A percentile compares a stretch with the other conserved stretches of the same genome.
These are phyloP conservation scores for Aphidius ervi DNA, from an alignment of 1,140 invertebrate species.

Conservation along the genomic window DNA sequence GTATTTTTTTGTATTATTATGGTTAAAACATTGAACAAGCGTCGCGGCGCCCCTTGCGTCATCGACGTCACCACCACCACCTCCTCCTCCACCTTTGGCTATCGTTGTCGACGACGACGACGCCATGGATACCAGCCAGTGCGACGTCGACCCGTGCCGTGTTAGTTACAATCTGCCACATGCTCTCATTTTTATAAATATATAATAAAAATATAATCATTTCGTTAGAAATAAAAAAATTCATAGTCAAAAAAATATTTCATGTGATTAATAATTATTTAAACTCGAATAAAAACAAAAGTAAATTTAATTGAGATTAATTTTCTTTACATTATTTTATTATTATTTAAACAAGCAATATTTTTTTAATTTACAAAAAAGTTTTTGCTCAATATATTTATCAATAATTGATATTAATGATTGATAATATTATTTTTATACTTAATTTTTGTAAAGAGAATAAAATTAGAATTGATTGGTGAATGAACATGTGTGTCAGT, in stretches of 20 bases:
- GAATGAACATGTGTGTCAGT: conserved; percentile 24
- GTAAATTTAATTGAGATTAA: not conserved
- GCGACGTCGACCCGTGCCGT: conserved; percentile 22
- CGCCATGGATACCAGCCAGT: conserved; percentile 21
- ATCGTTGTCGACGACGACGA: conserved; percentile 10
- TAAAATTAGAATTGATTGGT: conserved; percentile 15
- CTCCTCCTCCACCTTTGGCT: not conserved
- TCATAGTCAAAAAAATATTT: not conserved
- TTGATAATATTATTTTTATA: not conserved
- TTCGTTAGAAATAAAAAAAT: not conserved
- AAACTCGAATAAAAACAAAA: not conserved
- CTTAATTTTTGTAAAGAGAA: too few relatives aligned
- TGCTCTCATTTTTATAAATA: conserved; percentile 9
- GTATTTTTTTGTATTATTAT: not conserved
- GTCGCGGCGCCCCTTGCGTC: conserved; percentile 22
- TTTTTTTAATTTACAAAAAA: too few relatives aligned
- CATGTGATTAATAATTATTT: not conserved
- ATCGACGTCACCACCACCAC: conserved; percentile 10
- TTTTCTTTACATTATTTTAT: too few relatives aligned
- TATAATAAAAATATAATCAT: not conserved
- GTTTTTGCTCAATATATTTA: too few relatives aligned
- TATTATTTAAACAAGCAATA: too few relatives aligned
- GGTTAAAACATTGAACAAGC: conserved; percentile 1
- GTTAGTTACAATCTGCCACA: conserved; percentile 5
- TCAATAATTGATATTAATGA: not conserved